Base-by-base conservation (phyloP, 2,888 invertebrate species). In the Achlya flavicornis region DNA sequence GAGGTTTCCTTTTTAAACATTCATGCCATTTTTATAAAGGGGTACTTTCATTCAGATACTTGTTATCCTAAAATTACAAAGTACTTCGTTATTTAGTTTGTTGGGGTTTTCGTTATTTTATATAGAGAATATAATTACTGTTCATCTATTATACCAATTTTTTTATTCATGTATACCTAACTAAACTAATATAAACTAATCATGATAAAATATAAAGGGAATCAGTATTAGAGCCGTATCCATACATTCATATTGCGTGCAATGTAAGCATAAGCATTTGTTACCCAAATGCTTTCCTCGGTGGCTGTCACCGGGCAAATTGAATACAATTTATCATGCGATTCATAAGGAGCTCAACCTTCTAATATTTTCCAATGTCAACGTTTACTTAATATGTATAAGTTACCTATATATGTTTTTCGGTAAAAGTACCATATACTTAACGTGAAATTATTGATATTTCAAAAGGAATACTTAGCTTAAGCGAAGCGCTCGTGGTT, bases 271-370 rank as follows among this genome's bases (percentile, higher is more conserved):
- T 89, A 86, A 90, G 84, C 87, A 91, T 91, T 91, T 90, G 88
- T 91, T 87, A 91, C 86, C 87, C 80, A 90, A 90, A 92, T 90
- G 91, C 89, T 89, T 85, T 88, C 88, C 88, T 88, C 84, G 84
- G 85, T 79, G 83, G 83, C 86, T 92, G 92, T 92, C 93, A 87
- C 85, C 81, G 84, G 83, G 84, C 87, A 92, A 92, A 92, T 92
- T 90, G 91, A 88, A 91, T 89, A 87, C 89, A 83, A 93, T 93
- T 89, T 88, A 88, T 92, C 92, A 92, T 90, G 86, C 86, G 81
- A 89, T 87, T 87, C 80, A 80, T 83, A 83, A 83, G 78, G 79
- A 85, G 85, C 85, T 87, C 83, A 83, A 77, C 78, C 79, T 65
- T 75, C 83, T 80, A 73, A 77, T 85, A 84, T 82, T 85, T 82